phyloP scores from a whole-genome alignment of 2,113 vertebrate species.

The Cyphomyrus discorhynchus region DNA sequence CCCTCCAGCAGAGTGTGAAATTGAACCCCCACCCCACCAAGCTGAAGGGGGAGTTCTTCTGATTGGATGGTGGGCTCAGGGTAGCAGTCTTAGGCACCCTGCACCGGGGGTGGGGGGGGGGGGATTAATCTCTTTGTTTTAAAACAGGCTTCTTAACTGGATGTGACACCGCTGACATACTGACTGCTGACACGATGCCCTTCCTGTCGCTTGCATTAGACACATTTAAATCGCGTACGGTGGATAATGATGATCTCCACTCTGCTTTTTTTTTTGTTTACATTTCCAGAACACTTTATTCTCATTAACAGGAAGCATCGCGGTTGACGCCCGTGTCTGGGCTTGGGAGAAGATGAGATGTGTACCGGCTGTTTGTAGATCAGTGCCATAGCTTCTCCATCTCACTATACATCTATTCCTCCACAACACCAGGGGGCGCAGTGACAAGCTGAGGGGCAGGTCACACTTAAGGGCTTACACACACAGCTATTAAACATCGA shows the following conservation, averaged over 20 bases:
- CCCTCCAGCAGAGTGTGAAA: conserved; percentile 55
- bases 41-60: conserved; percentile 25
- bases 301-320: background rate
- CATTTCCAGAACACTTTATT: background rate
- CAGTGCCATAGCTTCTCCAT: background rate
- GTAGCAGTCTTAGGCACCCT: conserved; percentile 1
- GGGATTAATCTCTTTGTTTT: conserved; percentile 7
- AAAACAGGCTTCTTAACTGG: background rate
- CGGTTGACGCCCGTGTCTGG: background rate
- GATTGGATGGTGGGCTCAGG: conserved; percentile 12
- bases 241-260: background rate
- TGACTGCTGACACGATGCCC: background rate
- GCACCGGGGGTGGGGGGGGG: background rate
- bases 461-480: background rate
- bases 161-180: background rate
- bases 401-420: background rate
- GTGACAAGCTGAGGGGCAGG: background rate
- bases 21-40: conserved; percentile 44
- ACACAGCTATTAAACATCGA: background rate
- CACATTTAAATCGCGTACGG: background rate
- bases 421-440: background rate
- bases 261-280: background rate
- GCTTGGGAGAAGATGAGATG: background rate
- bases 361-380: background rate
- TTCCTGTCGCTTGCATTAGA: background rate